Evolutionary conservation across 2,113 vertebrate genomes (phyloP), one percentile per base, ranked within the genome.

Genomic region (Podiceps cristatus): DNA sequence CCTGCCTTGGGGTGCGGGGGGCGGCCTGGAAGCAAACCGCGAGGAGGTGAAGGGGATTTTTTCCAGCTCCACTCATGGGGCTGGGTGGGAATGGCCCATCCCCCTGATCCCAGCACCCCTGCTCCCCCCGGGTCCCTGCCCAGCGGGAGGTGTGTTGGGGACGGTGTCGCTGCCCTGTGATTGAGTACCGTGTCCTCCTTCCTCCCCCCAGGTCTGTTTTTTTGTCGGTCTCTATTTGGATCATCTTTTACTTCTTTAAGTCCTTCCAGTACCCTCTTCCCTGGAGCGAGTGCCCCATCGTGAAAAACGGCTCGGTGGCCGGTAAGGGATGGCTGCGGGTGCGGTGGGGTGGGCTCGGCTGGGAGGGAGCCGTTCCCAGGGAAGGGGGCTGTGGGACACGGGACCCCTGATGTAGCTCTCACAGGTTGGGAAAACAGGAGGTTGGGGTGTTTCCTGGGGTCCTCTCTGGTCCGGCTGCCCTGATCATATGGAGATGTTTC

Each of bases 161-260:
- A 18, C n/a, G 1, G 27, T 5, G n/a, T 2, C 50, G 1, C 49
- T 40, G 71, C 29, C 25, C 28, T 5, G 23, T 0, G 49, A 8
- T 71, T 44, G 86, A n/a, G 37, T 15, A 13, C 47, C 0, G 0
- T 24, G 47, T 75, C 44, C 67, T 96, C 53, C 24, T 84, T 28
- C 44, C 40, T 67, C 24, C 37, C 2, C 3, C 27, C 78, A 99
- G 99, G 99, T 99, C 37, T 99, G 99, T 62, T 99, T 99, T 67
- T 99, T 99, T 42, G 99, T 99, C 0, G 99, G 99, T 28, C 99
- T 99, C 76, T 99, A 99, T 84, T 99, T 99, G 99, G 99, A 99
- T 99, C 96, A 99, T 99, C 98, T 99, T 99, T 91, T 99, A 99
- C 97, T 99, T 99, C 97, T 99, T 99, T 91, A 98, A 99, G 97